phyloP scores from a whole-genome alignment of 1,140 invertebrate species.

The Calliopsis andreniformis region DNA sequence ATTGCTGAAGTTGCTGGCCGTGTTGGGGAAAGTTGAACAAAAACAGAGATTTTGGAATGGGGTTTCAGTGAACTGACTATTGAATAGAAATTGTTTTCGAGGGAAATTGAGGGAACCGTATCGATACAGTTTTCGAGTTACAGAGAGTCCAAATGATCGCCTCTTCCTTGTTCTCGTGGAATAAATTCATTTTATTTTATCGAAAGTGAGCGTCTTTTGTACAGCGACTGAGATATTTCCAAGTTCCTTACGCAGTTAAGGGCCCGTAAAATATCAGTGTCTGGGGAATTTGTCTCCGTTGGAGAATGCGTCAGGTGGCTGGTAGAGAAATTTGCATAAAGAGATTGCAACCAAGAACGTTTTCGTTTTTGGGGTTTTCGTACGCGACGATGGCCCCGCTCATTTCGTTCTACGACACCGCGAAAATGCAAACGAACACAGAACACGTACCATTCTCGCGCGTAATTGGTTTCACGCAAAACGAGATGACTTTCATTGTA shows the following conservation, averaged over 20 bases:
- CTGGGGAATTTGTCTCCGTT: constrained; percentile 48
- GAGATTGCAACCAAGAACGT: constrained; percentile 15
- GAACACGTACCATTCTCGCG: constrained; percentile 15
- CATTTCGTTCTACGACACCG: constrained; percentile 14
- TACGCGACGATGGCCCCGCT: background rate
- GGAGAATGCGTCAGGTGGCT: constrained; percentile 8
- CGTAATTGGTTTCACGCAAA: constrained; percentile 38
- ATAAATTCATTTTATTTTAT: background rate
- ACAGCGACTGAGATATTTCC: constrained; percentile 23
- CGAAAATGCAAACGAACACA: constrained; percentile 38
- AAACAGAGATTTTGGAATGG: too few relatives aligned
- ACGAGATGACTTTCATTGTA: constrained; percentile 39
- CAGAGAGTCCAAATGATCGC: too few relatives aligned
- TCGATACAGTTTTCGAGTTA: background rate
- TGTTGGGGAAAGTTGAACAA: background rate
- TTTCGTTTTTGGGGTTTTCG: constrained; percentile 28
- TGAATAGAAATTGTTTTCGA: background rate
- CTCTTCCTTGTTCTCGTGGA: background rate
- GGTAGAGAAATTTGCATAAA: constrained; percentile 40
- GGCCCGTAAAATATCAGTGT: constrained; percentile 32
- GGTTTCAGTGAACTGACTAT: background rate
- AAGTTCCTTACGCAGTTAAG: constrained; percentile 22
- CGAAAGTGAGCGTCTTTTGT: constrained; percentile 21
- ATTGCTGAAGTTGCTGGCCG: constrained; percentile 12
- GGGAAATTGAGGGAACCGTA: background rate